Evolutionary conservation across 1,140 invertebrate species (phyloP).

Genomic region (Cydia amplana): DNA sequence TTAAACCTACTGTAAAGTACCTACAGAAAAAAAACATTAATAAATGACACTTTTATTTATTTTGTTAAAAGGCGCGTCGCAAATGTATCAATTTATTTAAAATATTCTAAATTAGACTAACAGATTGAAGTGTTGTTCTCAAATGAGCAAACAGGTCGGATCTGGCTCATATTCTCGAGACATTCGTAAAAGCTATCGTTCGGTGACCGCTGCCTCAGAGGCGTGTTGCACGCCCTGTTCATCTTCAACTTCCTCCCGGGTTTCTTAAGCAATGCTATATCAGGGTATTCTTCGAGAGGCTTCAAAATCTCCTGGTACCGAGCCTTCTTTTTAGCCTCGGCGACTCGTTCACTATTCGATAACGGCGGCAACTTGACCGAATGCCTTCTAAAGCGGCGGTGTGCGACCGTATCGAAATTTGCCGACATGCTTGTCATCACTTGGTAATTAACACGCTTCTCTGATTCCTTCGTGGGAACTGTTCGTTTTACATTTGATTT

Average conservation of each 20-base stretch:
- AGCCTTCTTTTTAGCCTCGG: conserved; percentile 53
- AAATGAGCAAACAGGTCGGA: conserved; percentile 19
- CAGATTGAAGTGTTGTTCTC: conserved; percentile 23
- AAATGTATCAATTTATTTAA: not conserved
- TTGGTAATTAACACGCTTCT: not conserved
- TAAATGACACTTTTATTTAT: not conserved
- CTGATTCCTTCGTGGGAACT: not conserved
- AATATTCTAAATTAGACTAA: not conserved
- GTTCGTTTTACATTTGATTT: conserved; percentile 14
- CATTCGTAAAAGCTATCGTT: conserved; percentile 34
- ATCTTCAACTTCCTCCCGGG: conserved; percentile 49
- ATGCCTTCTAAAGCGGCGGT: not conserved
- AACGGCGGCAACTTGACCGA: not conserved
- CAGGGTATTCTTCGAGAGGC: conserved; percentile 56
- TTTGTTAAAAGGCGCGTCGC: not conserved
- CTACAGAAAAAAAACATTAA: not conserved
- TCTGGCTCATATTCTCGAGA: not conserved
- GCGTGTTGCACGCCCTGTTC: conserved; percentile 66
- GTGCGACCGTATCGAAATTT: not conserved
- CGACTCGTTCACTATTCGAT: conserved; percentile 31
- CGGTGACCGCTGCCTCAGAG: conserved; percentile 45
- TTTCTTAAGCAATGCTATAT: conserved; percentile 37
- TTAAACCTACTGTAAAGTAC: not conserved
- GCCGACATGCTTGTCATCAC: not conserved
- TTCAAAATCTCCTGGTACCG: conserved; percentile 68